Conservation (phyloP, 23 tunicate species). For the Halocynthia roretzi region DNA sequence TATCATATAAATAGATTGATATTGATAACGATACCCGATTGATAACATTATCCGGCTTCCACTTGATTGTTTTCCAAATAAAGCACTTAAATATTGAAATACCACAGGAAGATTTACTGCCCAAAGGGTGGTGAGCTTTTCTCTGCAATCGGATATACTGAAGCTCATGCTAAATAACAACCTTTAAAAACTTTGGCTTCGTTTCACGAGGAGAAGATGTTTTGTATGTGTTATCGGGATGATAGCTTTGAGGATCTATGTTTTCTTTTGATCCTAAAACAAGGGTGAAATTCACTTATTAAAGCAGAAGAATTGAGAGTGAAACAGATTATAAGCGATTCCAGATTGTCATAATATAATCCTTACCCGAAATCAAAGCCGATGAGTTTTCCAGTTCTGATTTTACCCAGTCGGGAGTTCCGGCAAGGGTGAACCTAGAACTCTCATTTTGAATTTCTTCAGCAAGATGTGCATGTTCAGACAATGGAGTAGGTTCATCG, state of each 20-base stretch:
- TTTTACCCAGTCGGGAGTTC: slow-evolving; percentile 53
- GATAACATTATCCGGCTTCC: too few relatives aligned
- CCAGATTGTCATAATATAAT: background rate
- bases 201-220: slow-evolving; percentile 1
- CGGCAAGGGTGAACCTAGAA: background rate
- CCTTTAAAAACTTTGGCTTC: too few relatives aligned
- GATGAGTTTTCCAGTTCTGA: slow-evolving; percentile 25
- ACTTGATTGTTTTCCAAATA: too few relatives aligned
- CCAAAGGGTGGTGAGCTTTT: too few relatives aligned
- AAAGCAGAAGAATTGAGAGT: background rate
- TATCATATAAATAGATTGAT: too few relatives aligned
- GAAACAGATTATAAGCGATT: background rate
- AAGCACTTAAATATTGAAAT: too few relatives aligned
- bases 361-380: slow-evolving; percentile 9
- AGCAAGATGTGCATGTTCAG: background rate
- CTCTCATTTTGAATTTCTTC: slow-evolving; percentile 1
- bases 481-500: slow-evolving; percentile 27
- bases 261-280: slow-evolving; percentile 19
- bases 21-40: too few relatives aligned
- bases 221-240: background rate
- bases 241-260: slow-evolving; percentile 8
- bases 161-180: too few relatives aligned
- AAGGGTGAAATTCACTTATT: slow-evolving; percentile 1
- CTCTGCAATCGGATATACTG: too few relatives aligned
- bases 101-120: too few relatives aligned